phyloP scores from a whole-genome alignment of 2,888 invertebrate genomes.

The Reticulitermes lucifugus region DNA sequence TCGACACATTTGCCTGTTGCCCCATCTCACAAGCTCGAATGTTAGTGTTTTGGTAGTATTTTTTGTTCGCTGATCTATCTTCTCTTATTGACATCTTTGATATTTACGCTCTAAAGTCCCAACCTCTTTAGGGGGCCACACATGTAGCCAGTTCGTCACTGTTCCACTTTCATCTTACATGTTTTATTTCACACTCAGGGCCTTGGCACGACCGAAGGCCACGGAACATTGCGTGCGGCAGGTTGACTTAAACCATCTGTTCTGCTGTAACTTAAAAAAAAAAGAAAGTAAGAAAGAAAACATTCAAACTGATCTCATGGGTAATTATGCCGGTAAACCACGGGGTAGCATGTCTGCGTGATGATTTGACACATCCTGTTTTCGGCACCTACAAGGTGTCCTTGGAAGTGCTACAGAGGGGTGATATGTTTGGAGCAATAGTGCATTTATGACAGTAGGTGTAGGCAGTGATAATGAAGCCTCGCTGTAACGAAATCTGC shows the following conservation, averaged over 20 bases:
- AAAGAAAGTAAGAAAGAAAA: not conserved
- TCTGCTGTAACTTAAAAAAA: not conserved
- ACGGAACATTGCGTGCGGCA: not conserved
- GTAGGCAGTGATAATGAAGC: too few species aligned
- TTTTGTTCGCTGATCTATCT: too few species aligned
- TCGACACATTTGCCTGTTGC: too few species aligned
- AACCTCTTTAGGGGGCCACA: not conserved
- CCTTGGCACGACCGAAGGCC: not conserved
- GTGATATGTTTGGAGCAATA: not conserved
- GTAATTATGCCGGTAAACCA: conserved; percentile 6
- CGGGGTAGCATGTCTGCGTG: not conserved
- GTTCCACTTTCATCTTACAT: not conserved
- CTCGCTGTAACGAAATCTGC: too few species aligned
- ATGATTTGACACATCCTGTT: not conserved
- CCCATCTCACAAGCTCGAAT: too few species aligned
- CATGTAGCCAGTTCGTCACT: not conserved
- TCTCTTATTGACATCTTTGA: too few species aligned
- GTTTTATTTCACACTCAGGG: not conserved
- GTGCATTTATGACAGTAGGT: not conserved
- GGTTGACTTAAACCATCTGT: not conserved
- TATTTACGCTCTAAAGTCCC: too few species aligned
- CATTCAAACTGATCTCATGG: not conserved
- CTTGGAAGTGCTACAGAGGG: not conserved
- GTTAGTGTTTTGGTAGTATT: too few species aligned
- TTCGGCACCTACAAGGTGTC: not conserved